Base-by-base conservation (phyloP, 2,797 vertebrate species). In the Harpagifer antarcticus region DNA sequence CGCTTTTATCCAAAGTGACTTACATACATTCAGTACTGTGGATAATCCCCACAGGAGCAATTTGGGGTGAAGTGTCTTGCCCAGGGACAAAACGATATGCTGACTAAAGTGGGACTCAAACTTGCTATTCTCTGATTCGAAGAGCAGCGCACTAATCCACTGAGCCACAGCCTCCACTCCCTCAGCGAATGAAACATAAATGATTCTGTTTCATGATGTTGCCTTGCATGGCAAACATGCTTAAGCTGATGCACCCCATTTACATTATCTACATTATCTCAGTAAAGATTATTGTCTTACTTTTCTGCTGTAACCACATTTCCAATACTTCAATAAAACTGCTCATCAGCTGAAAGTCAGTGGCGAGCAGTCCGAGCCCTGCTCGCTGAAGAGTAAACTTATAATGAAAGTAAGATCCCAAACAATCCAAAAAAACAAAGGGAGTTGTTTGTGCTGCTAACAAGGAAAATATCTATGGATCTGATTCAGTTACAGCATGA, bases 371-470 rank as follows among this genome's bases (percentile, higher is more conserved):
- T 62, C 23, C 23, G 64, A 52, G 37, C 12, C 33, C 54, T 74
- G 88, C 68, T 88, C 82, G 83, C 75, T 79, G 85, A 90, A 72
- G 72, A 71, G 81, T 70, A 73, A 88, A 77, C 81, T 82, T 75
- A 84, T 86, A 85, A 88, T 85, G 78, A 86, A 82, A 82, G 76
- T 68, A 68, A 1, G 5, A 73, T 72, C 50, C 20, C 12, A 4
- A 73, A 76, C 10, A 19, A n/a, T 70, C 58, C 42, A 20, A 63
- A 23, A 81, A 60, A 66, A 76, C 56, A 61, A 77, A 73, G 56
- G 43, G 59, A 31, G 58, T 61, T 60, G 8, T 54, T 76, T 54
- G 43, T 63, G 48, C 19, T 8, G 47, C 66, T 84, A 86, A 90
- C 88, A 81, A 88, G 86, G 76, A 78, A 20, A 68, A 67, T 78